These are phyloP conservation scores for Knipowitschia caucasica DNA, from an alignment of 2,797 vertebrate species.

Conservation along the genomic window DNA sequence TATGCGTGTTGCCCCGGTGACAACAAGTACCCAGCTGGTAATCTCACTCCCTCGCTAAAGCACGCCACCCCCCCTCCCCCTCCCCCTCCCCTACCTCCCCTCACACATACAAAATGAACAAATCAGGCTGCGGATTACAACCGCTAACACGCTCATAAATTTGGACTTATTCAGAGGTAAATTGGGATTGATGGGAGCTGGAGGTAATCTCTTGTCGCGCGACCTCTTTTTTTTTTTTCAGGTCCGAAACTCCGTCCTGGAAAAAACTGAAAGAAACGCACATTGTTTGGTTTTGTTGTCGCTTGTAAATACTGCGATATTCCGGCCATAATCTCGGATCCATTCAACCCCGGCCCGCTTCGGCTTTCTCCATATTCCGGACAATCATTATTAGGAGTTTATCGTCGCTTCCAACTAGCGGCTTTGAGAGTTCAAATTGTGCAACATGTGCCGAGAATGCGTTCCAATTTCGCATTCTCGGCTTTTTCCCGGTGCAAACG, in stretches of 20 bases:
- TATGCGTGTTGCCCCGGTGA: conserved; percentile 53
- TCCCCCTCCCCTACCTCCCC: conserved; percentile 2
- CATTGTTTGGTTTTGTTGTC: background rate
- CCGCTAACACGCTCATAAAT: conserved; percentile 69
- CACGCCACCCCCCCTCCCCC: background rate
- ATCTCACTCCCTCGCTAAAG: too few species aligned
- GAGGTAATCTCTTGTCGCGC: conserved; percentile 48
- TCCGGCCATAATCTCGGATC: too few species aligned
- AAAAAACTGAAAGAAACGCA: background rate
- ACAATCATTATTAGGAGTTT: conserved; percentile 2
- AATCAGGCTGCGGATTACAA: conserved; percentile 71
- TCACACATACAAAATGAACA: conserved; percentile 59
- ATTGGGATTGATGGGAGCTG: conserved; percentile 57
- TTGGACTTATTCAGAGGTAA: conserved; percentile 63
- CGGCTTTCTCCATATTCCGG: background rate
- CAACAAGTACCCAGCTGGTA: conserved; percentile 70
- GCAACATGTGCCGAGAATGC: background rate
- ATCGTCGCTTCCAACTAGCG: background rate
- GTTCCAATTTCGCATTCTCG: background rate
- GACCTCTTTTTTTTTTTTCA: conserved; percentile 24
- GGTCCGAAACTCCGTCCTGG: conserved; percentile 17
- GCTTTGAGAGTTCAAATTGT: background rate
- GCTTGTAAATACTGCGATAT: too few species aligned
- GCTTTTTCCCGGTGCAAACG: background rate
- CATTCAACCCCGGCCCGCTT: background rate